Conservation (phyloP, 1,140 invertebrate species). For the Trachelipus rathkii region DNA sequence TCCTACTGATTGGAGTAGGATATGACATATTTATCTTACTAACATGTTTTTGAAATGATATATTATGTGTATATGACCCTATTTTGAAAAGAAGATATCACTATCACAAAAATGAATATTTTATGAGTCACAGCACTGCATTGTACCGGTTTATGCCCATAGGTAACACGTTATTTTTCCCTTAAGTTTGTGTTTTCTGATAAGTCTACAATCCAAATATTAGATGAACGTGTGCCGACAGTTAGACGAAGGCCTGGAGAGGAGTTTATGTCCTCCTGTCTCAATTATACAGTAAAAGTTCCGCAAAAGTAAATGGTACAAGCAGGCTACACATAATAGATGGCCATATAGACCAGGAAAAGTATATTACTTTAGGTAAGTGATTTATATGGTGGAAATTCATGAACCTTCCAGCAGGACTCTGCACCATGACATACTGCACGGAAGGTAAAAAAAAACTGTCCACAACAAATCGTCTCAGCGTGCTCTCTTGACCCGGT, state of each 20-base stretch:
- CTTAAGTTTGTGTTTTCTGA: constrained; percentile 1
- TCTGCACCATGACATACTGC: constrained; percentile 42
- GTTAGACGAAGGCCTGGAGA: background rate
- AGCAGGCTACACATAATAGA: constrained; percentile 42
- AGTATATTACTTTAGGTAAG: constrained; percentile 28
- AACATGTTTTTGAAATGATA: background rate
- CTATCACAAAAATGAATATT: background rate
- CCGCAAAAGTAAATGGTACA: constrained; percentile 22
- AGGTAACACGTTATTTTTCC: background rate
- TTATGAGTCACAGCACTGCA: background rate
- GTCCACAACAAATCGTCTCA: background rate
- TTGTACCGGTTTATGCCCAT: background rate
- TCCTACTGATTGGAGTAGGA: background rate
- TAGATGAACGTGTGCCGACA: background rate
- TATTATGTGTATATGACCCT: background rate
- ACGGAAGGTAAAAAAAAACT: constrained; percentile 30
- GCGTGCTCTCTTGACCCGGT: background rate
- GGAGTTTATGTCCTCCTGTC: background rate
- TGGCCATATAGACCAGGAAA: constrained; percentile 37
- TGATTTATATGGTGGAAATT: constrained; percentile 26
- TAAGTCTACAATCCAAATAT: background rate
- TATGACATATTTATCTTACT: background rate
- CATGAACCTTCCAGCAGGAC: constrained; percentile 3
- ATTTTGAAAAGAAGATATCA: background rate
- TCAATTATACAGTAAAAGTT: constrained; percentile 2